phyloP scores from a whole-genome alignment of 2,797 vertebrate genomes.

The Synanceia verrucosa region DNA sequence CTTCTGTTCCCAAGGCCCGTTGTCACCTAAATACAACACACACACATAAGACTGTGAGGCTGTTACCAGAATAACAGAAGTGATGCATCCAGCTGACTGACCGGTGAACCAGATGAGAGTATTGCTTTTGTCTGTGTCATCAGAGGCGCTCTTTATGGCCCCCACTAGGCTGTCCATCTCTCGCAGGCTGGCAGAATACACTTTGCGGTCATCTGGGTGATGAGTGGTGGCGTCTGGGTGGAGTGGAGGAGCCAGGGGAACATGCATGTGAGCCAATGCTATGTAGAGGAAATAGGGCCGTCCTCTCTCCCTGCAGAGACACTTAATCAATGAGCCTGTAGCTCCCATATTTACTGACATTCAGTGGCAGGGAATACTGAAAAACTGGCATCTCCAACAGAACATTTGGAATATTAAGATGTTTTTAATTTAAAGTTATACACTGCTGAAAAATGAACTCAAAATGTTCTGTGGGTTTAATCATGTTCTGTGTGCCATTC shows the following conservation, averaged over 20 bases:
- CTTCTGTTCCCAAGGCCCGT: constrained; percentile 96
- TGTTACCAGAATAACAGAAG: not conserved
- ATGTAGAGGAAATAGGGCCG: constrained; percentile 92
- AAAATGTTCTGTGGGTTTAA: not conserved
- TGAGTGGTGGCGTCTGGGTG: constrained; percentile 47
- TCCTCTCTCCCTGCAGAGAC: constrained; percentile 75
- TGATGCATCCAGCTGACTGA: constrained; percentile 16
- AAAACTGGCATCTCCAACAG: not conserved
- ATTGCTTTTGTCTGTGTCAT: constrained; percentile 74
- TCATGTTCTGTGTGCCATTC: not conserved
- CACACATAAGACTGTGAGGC: not conserved
- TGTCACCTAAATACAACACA: constrained; percentile 87
- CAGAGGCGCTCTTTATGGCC: constrained; percentile 79
- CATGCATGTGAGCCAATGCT: constrained; percentile 94
- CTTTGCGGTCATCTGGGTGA: not conserved
- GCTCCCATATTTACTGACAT: not conserved
- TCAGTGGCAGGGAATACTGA: not conserved
- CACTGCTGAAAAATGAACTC: not conserved
- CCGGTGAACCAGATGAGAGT: constrained; percentile 96
- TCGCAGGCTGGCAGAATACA: constrained; percentile 82
- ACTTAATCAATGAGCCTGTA: no score
- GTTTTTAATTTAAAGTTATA: not conserved
- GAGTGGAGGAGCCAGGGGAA: constrained; percentile 82
- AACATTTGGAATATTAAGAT: not conserved
- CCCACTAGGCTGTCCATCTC: constrained; percentile 94